Evolutionary conservation across 2,113 vertebrate species (phyloP).

Genomic region (Mandrillus leucophaeus): DNA sequence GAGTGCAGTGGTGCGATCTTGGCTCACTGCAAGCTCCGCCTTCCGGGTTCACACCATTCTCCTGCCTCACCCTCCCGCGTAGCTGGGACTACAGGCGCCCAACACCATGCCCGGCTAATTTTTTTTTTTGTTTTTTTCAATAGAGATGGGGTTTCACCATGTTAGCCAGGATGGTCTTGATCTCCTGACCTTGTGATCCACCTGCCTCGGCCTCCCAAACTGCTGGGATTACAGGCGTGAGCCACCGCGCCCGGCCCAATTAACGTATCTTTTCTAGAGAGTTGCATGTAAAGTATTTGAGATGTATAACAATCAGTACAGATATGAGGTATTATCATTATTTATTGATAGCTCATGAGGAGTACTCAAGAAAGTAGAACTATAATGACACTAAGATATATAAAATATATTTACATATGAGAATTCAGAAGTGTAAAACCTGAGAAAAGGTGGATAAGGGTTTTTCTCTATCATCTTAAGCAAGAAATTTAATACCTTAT

Average conservation of each 20-base stretch:
- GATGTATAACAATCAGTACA: not conserved
- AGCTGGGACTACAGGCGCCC: no score
- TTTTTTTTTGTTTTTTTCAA: no score
- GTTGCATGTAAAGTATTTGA: not conserved
- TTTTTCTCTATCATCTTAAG: not conserved
- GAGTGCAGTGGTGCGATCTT: no score
- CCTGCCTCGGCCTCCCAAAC: no score
- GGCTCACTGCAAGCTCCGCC: no score
- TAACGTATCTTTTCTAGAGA: not conserved
- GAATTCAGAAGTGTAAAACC: not conserved
- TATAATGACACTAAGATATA: not conserved
- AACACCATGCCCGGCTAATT: fast-evolving
- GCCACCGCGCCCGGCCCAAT: no score
- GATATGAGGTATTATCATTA: not conserved
- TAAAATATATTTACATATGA: not conserved
- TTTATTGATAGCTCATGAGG: not conserved
- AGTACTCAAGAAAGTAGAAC: not conserved
- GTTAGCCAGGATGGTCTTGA: no score
- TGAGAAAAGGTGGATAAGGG: not conserved
- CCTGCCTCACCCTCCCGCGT: no score
- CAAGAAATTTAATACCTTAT: not conserved
- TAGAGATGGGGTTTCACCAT: no score
- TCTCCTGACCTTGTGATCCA: no score
- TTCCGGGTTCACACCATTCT: no score
- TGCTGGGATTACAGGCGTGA: no score